Conservation (phyloP, 1,140 invertebrate genomes). For the Philotrypesis tridentata region DNA sequence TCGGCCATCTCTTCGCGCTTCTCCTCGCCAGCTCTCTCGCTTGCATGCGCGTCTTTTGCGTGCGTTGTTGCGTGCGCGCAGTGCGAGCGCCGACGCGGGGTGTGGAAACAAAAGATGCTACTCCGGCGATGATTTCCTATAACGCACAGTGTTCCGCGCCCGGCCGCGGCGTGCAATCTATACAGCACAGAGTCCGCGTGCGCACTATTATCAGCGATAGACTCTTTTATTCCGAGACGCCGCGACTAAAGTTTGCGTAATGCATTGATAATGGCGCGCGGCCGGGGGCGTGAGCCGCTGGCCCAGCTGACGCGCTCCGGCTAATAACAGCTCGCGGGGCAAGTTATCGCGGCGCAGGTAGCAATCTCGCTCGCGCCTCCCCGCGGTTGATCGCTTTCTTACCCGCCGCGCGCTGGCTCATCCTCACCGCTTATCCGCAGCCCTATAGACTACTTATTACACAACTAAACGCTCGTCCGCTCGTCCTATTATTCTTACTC, state of each 20-base stretch:
- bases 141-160: too few relatives aligned
- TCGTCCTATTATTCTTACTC: slow-evolving; percentile 45
- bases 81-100: background rate
- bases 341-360: slow-evolving; percentile 39
- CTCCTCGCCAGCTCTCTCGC: background rate
- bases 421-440: background rate
- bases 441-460: slow-evolving; percentile 45
- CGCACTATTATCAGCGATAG: too few relatives aligned
- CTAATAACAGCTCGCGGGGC: slow-evolving; percentile 8
- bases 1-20: slow-evolving; percentile 34
- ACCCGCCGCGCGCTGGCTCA: background rate
- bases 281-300: slow-evolving; percentile 8
- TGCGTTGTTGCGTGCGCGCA: background rate
- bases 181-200: too few relatives aligned
- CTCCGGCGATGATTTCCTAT: slow-evolving; percentile 10
- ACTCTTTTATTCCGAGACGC: slow-evolving; percentile 53
- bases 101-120: slow-evolving; percentile 19
- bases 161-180: too few relatives aligned
- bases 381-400: slow-evolving; percentile 36
- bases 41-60: slow-evolving; percentile 14
- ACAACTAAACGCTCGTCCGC: slow-evolving; percentile 19
- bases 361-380: slow-evolving; percentile 33
- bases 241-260: slow-evolving; percentile 14
- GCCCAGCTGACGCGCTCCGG: slow-evolving; percentile 37
- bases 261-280: slow-evolving; percentile 35